Evolutionary conservation across 2,888 invertebrate genomes (phyloP), one percentile per base, ranked within the genome.

Genomic region (Hirtodrosophila histrioides): DNA sequence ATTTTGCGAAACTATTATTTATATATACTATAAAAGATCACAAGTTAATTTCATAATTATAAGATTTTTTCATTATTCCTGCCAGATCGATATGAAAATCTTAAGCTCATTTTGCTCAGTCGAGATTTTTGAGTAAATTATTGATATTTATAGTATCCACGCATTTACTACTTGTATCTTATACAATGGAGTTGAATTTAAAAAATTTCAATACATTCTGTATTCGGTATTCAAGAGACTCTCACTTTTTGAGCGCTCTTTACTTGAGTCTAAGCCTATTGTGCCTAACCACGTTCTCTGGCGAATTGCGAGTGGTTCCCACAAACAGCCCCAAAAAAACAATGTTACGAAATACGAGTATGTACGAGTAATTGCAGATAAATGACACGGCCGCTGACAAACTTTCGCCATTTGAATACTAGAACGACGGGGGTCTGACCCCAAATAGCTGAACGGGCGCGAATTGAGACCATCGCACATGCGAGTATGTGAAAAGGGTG

Each of bases 371-470:
- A 88, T 86, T 86, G 40, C 65, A 72, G 80, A 80, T 80, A 60
- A 75, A 83, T 80, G 78, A 86, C 80, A 81, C 62, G 57, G 49
- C 39, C 77, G 63, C 44, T 71, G 76, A 55, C 51, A 66, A 76
- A 86, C 69, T 80, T 79, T 61, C 75, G 70, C 66, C 63, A 80
- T 81, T 75, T 66, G 64, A 81, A 81, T 81, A 57, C 45, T 46
- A 31, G 35, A 35, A 9, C 50, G 27, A 24, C 29, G 64, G 80
- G 67, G 69, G 53, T 64, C 63, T 61, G 53, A 58, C 75, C 68
- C 68, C 66, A 53, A 46, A 65, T 72, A 27, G 35, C 17, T 17
- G 45, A 11, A 39, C 29, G 7, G 41, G 9, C 48, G 45, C 27
- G 55, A 54, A 73, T 73, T 60, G 77, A 60, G 56, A 48, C 23